Evolutionary conservation across 30 jellyfish, hydroid and myxozoan genomes (phyloP).

Genomic region (Chrysaora quinquecirrha): DNA sequence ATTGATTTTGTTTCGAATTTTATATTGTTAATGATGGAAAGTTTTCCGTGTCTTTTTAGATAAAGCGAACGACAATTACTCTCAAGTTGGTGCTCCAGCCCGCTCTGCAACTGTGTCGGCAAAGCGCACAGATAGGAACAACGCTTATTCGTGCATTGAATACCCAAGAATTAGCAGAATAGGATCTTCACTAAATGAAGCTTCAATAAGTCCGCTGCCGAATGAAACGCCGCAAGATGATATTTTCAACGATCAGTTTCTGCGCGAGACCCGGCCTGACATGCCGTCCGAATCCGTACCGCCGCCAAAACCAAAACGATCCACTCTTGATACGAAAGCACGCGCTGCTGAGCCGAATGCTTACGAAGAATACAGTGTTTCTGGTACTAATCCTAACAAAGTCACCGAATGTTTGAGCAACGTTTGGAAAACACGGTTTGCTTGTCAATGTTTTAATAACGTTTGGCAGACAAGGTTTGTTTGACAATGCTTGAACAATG

Average conservation of each 20-base stretch:
- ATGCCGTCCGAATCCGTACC: slow-evolving; percentile 13
- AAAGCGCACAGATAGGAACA: slow-evolving; percentile 5
- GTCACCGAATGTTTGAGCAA: too few relatives aligned
- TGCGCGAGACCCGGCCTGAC: slow-evolving; percentile 35
- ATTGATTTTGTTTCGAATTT: too few relatives aligned
- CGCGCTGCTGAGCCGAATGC: slow-evolving; percentile 22
- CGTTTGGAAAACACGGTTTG: too few relatives aligned
- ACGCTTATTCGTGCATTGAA: slow-evolving; percentile 26
- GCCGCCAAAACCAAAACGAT: background rate
- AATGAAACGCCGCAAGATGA: slow-evolving; percentile 42
- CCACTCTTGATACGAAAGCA: background rate
- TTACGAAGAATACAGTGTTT: slow-evolving; percentile 9
- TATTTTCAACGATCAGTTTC: slow-evolving; percentile 42
- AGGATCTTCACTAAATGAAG: background rate
- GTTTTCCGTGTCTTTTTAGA: too few relatives aligned
- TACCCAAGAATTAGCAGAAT: slow-evolving; percentile 40
- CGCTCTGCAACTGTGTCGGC: slow-evolving; percentile 53
- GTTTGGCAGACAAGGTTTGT: too few relatives aligned
- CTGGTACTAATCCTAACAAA: slow-evolving; percentile 1
- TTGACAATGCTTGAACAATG: too few relatives aligned
- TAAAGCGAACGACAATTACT: background rate
- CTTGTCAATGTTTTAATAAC: too few relatives aligned
- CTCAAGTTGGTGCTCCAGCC: slow-evolving; percentile 25
- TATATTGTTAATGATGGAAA: too few relatives aligned
- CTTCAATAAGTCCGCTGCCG: slow-evolving; percentile 51